Conservation (phyloP, 2,888 invertebrate genomes). For the Pediacus dermestoides region DNA sequence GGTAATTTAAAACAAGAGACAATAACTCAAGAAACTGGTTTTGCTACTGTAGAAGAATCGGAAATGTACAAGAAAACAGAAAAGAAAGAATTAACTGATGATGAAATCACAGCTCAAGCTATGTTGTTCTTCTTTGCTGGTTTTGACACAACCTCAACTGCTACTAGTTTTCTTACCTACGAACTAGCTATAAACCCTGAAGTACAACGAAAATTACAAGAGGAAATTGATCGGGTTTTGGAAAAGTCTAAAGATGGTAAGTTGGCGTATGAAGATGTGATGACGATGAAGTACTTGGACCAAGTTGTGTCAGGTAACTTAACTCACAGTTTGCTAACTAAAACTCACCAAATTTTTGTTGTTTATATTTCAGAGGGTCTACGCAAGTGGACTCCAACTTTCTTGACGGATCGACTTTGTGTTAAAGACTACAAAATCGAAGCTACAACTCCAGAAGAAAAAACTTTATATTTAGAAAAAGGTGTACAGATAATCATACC, state of each 20-base stretch:
- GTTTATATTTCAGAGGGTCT: no score
- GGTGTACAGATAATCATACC: no score
- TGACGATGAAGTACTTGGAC: constrained; percentile 29
- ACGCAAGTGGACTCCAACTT: no score
- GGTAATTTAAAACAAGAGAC: constrained; percentile 34
- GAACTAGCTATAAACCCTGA: constrained; percentile 31
- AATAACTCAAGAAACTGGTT: constrained; percentile 24
- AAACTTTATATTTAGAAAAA: no score
- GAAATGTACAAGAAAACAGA: constrained; percentile 18
- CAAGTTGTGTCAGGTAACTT: constrained; percentile 42
- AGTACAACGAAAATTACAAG: constrained; percentile 27
- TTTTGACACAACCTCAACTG: constrained; percentile 27
- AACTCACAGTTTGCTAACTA: no score
- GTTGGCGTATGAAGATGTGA: constrained; percentile 21
- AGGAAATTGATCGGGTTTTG: constrained; percentile 27
- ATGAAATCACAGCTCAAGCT: constrained; percentile 31
- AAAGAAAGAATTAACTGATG: constrained; percentile 26
- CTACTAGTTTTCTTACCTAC: constrained; percentile 24
- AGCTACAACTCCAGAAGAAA: no score
- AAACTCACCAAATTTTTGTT: no score
- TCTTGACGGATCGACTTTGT: no score
- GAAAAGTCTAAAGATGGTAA: constrained; percentile 15
- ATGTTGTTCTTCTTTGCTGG: constrained; percentile 34
- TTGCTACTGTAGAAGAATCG: constrained; percentile 36
- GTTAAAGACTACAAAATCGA: no score